phyloP scores from a whole-genome alignment of 2,113 vertebrate species.

The Sturnus vulgaris region DNA sequence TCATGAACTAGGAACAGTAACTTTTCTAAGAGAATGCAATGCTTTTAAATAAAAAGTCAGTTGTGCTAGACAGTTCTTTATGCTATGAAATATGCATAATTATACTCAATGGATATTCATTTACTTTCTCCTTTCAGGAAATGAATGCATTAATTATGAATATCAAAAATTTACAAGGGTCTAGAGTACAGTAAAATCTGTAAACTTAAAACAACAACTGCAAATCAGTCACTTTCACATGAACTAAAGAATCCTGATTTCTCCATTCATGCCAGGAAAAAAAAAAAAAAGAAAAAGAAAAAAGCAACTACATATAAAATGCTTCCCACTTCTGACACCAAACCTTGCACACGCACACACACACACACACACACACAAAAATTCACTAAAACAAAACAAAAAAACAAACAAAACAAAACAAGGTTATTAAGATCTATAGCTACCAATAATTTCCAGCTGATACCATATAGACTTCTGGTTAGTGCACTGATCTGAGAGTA shows the following conservation, averaged over 20 bases:
- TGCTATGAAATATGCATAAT: neutral
- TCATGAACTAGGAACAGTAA: neutral
- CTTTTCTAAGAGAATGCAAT: neutral
- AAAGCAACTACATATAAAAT: neutral
- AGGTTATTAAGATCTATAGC: neutral
- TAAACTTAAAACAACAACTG: neutral
- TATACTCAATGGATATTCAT: neutral
- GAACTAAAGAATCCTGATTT: neutral
- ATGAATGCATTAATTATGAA: neutral
- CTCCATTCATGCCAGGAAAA: neutral
- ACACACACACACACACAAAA: too few species aligned
- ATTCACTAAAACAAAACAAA: neutral
- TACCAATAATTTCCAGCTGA: neutral
- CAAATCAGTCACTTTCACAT: neutral
- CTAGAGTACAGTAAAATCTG: neutral
- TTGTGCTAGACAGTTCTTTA: neutral
- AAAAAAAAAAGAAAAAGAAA: neutral
- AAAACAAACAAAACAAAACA: neutral
- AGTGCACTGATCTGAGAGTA: neutral
- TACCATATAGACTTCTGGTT: neutral
- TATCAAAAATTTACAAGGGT: neutral
- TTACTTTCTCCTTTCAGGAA: neutral
- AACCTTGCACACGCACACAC: too few species aligned
- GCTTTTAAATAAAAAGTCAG: neutral
- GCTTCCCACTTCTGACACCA: fast-evolving